These are phyloP conservation scores for Notospermus geniculatus DNA, from an alignment of 1,140 invertebrate genomes.

Conservation along the genomic window DNA sequence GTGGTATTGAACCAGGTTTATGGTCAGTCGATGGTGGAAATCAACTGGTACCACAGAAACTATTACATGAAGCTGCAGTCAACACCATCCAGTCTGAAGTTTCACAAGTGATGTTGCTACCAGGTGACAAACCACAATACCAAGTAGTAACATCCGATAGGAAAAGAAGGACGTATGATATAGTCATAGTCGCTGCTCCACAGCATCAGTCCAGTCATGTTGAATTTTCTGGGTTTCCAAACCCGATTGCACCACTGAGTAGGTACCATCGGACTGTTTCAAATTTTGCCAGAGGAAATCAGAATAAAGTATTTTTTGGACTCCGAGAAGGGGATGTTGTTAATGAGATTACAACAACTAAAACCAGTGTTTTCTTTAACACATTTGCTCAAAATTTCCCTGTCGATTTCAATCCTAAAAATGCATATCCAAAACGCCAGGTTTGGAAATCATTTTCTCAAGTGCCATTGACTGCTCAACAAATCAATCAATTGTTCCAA, in stretches of 20 bases:
- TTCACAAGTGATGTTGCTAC: constrained; percentile 33
- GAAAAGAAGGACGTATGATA: constrained; percentile 58
- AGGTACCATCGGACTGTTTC: constrained; percentile 62
- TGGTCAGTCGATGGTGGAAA: constrained; percentile 69
- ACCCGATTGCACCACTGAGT: constrained; percentile 36
- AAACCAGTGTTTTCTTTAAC: constrained; percentile 53
- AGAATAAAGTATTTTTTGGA: constrained; percentile 59
- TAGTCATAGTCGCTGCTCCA: constrained; percentile 64
- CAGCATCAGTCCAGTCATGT: constrained; percentile 56
- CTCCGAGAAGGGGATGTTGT: constrained; percentile 35
- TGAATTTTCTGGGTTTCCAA: constrained; percentile 54
- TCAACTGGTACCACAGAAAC: constrained; percentile 58
- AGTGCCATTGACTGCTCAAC: constrained; percentile 49
- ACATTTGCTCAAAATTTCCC: constrained; percentile 54
- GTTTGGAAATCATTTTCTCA: constrained; percentile 66
- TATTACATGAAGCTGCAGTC: constrained; percentile 55
- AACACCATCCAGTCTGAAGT: constrained; percentile 53
- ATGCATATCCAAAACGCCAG: constrained; percentile 25
- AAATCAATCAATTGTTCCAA: constrained; percentile 60
- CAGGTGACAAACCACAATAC: constrained; percentile 22
- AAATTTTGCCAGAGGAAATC: constrained; percentile 62
- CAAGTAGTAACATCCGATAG: constrained; percentile 15
- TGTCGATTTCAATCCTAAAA: constrained; percentile 43
- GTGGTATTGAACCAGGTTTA: constrained; percentile 60
- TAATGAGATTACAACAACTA: constrained; percentile 58